Evolutionary conservation across 2,797 vertebrate genomes (phyloP).

Genomic region (Lerista edwardsae): DNA sequence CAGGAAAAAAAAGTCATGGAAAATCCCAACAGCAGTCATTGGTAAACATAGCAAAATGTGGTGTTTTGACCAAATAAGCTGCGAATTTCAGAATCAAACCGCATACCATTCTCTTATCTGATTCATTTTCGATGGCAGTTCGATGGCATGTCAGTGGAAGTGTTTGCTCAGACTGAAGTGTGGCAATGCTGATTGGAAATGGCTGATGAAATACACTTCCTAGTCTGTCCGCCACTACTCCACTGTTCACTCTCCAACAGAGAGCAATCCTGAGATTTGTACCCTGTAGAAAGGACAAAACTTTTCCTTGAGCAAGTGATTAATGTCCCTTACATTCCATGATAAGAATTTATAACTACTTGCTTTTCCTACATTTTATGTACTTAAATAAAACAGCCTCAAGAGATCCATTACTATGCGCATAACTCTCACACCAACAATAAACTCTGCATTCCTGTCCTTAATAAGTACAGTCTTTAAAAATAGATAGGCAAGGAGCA

Average conservation of each 20-base stretch:
- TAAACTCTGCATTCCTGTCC: conserved; percentile 31
- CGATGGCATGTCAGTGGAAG: conserved; percentile 33
- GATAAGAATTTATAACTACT: conserved; percentile 44
- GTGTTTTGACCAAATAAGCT: conserved; percentile 28
- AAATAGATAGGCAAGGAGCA: not conserved
- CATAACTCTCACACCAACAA: conserved; percentile 17
- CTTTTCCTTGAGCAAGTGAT: conserved; percentile 11
- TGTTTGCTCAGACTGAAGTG: not conserved
- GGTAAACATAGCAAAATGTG: conserved; percentile 53
- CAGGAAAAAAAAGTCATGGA: conserved; percentile 74
- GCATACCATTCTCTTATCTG: conserved; percentile 55
- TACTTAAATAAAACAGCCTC: conserved; percentile 43
- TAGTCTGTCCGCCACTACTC: conserved; percentile 13
- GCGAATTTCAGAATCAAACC: conserved; percentile 44
- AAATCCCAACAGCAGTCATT: conserved; percentile 57
- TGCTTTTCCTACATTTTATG: conserved; percentile 20
- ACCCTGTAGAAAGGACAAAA: conserved; percentile 1
- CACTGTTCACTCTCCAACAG: not conserved
- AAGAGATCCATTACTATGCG: not conserved
- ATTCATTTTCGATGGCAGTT: conserved; percentile 19
- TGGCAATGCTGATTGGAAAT: conserved; percentile 21
- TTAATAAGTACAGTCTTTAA: conserved; percentile 32
- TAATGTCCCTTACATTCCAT: conserved; percentile 20
- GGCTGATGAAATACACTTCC: not conserved
- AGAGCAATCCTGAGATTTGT: not conserved